Evolutionary conservation across 2,797 vertebrate genomes (phyloP).

Genomic region (Oceanodroma leucorhoa): DNA sequence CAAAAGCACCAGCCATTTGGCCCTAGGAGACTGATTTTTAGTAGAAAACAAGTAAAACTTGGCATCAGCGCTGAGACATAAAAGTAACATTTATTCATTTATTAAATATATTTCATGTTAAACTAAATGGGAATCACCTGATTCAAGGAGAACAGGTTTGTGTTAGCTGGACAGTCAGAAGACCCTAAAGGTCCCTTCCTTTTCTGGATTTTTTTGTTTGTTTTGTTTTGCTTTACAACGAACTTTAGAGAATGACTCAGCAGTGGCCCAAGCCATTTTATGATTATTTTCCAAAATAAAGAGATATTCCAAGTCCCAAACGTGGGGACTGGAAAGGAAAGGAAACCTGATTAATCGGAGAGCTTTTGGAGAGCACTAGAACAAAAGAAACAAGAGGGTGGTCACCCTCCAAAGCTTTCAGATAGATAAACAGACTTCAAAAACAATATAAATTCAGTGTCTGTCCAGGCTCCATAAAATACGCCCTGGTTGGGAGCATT

Average conservation of each 20-base stretch:
- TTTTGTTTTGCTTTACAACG: neutral
- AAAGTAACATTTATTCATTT: neutral
- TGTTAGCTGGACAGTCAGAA: neutral
- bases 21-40: neutral
- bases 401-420: neutral
- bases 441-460: neutral
- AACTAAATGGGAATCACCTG: neutral
- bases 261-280: neutral
- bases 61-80: neutral
- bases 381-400: accelerated
- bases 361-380: neutral
- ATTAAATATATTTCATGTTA: neutral
- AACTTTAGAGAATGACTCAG: neutral
- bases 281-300: neutral
- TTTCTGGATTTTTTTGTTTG: neutral
- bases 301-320: neutral
- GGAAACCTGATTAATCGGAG: neutral
- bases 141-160: neutral
- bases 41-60: neutral
- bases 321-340: neutral
- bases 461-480: neutral
- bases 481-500: neutral
- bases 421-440: neutral
- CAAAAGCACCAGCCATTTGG: neutral
- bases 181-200: neutral